Evolutionary conservation across 2,888 invertebrate species (phyloP), one percentile per base, ranked within the genome.

Genomic region (Anagyrus pseudococci): DNA sequence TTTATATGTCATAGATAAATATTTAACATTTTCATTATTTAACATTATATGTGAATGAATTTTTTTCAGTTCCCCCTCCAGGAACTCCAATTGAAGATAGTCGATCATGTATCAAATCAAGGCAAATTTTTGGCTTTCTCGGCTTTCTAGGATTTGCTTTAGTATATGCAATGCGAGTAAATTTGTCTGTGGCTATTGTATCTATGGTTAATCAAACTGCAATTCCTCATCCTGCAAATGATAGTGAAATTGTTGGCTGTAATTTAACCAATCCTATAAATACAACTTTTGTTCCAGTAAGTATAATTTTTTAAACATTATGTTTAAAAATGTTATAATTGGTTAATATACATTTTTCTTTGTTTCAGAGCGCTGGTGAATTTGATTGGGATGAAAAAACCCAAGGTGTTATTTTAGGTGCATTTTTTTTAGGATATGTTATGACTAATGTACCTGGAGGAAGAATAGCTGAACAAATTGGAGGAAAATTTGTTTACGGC

Each of bases 111-210:
- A 78, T 89, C 68, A 91, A 92, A 82, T 84, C 90, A 58, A 86
- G 94, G 37, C 88, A 91, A 74, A 87, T 92, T 3, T 84, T 95
- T 60, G 93, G 93, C 0, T 85, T 94, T 52, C 84, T 94, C 83
- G 93, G 93, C 17, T 95, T 95, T 76, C 83, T 94, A 54, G 95
- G 94, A 15, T 94, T 94, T 78, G 92, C 92, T 63, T 89, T 93
- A 76, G 92, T 94, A 3, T 95, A 95, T 81, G 93, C 94, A 0
- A 92, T 94, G 91, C 84, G 94, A 63, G 94, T 94, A 0, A 94
- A 94, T 80, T 84, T 97, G 33, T 95, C 95, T 0, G 93, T 97
- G 22, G 96, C 96, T 40, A 94, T 97, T 75, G 95, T 97, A 29
- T 94, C 95, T 29, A 98, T 97, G 97, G 92, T 93, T 43, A 93